A percentile compares a stretch with the other conserved stretches of the same genome.
Evolutionary conservation across 2,113 vertebrate genomes (phyloP).

Genomic region (Hippocampus abdominalis): DNA sequence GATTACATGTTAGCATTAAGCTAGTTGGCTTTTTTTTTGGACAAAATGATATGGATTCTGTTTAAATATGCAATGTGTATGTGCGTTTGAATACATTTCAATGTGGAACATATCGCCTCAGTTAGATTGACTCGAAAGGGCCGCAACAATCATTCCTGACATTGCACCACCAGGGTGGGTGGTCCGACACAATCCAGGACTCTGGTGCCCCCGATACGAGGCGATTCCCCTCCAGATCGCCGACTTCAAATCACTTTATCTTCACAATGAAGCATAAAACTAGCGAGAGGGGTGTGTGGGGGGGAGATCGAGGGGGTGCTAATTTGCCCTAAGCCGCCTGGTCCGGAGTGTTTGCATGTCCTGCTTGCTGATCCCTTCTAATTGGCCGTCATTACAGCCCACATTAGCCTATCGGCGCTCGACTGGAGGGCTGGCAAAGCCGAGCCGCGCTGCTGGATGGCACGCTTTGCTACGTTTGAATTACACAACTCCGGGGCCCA

Average conservation of each 20-base stretch:
- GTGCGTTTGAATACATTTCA: no score
- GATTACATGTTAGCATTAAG: no score
- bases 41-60: no score
- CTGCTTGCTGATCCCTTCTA: constrained; percentile 74
- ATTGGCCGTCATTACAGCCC: constrained; percentile 73
- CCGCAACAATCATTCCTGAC: background rate
- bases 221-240: background rate
- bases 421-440: constrained; percentile 60
- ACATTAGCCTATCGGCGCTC: constrained; percentile 69
- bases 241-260: background rate
- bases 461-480: constrained; percentile 72
- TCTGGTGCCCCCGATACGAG: background rate
- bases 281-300: background rate
- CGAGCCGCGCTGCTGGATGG: constrained; percentile 68
- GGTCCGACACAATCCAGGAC: background rate
- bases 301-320: background rate
- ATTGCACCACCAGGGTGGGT: background rate
- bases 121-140: background rate
- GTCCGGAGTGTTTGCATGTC: constrained; percentile 46
- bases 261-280: constrained; percentile 6
- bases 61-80: no score
- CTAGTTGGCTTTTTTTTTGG: no score
- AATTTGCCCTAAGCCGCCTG: background rate
- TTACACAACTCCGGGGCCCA: constrained; percentile 71
- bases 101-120: no score